Evolutionary conservation across 2,113 vertebrate genomes (phyloP), one percentile per base, ranked within the genome.

Genomic region (Conger conger): DNA sequence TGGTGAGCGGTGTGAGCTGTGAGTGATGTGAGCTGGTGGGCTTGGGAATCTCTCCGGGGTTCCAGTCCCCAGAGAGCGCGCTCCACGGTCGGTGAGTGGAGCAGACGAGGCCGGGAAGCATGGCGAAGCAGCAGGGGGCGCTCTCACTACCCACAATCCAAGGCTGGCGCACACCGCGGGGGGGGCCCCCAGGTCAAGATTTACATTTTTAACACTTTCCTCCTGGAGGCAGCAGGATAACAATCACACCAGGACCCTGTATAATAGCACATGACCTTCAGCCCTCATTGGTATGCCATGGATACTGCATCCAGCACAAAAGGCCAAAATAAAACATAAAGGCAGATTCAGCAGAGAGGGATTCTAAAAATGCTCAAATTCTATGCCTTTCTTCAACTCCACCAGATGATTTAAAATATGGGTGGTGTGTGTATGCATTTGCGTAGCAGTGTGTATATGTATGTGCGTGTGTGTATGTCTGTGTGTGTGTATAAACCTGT

Each of bases 21-120:
- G 95, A 96, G 94, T 92, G 93, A 96, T 94, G 92, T 79, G 94
- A 96, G 91, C 89, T 96, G 96, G 96, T 96, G 97, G 94, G 89
- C 90, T 73, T 86, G 86, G 83, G 92, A 89, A 91, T 93, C 95
- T 96, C 96, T 93, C 93, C 86, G 82, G 90, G 94, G 93, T 93
- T 90, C 76, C 86, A 93, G 96, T 96, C 96, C 95, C 92, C 92
- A 90, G 90, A 79, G 87, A 90, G 93, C 89, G 86, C 85, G 87
- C 57, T 63, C 89, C 85, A 86, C 86, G 84, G 84, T 93, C 94
- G 93, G 95, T 96, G 96, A 96, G 92, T 89, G 93, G 92, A 92
- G 92, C 35, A 87, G 91, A 81, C 90, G 90, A 88, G 90, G 88
- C 86, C 83, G 83, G 45, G 79, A 91, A 89, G 91, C 90, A 94